Percentiles rank a stretch among this genome's conserved stretches.
phyloP scores from a whole-genome alignment of 2,797 vertebrate genomes.

The Rhinatrema bivittatum region DNA sequence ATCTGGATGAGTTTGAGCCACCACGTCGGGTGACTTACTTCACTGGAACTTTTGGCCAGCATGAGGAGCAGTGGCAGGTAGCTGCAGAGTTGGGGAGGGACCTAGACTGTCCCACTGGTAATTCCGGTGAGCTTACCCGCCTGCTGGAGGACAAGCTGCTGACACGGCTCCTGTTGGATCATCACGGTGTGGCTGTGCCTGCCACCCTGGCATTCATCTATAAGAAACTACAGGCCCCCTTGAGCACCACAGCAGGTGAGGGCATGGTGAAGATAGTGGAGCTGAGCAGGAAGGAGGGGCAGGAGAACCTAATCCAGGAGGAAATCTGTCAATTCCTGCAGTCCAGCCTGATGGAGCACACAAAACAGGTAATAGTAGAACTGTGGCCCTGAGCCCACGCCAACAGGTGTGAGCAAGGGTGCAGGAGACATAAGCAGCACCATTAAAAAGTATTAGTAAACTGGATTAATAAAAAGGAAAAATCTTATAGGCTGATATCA shows the following conservation, averaged over 20 bases:
- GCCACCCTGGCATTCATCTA: constrained; percentile 49
- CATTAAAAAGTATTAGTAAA: too few relatives aligned
- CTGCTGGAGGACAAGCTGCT: constrained; percentile 51
- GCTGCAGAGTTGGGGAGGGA: constrained; percentile 39
- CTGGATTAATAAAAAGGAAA: too few relatives aligned
- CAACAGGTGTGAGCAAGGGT: too few relatives aligned
- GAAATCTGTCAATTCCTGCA: constrained; percentile 44
- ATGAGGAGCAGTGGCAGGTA: constrained; percentile 25
- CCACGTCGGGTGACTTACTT: constrained; percentile 54
- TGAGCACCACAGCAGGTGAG: constrained; percentile 15
- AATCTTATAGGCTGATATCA: too few relatives aligned
- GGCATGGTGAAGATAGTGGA: constrained; percentile 35
- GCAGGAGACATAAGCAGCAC: too few relatives aligned
- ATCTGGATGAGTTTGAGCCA: constrained; percentile 48
- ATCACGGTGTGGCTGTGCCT: constrained; percentile 34
- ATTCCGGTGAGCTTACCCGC: constrained; percentile 37
- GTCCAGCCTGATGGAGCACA: constrained; percentile 28
- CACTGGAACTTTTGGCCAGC: constrained; percentile 34
- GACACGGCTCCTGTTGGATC: constrained; percentile 38
- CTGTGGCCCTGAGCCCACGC: too few relatives aligned
- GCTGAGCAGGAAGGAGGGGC: constrained; percentile 37
- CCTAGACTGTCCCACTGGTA: constrained; percentile 51
- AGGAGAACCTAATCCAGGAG: constrained; percentile 36
- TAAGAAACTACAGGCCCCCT: constrained; percentile 17
- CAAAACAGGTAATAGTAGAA: constrained; percentile 40